Base-by-base conservation (phyloP, 2,113 vertebrate species). In the Progne subis region DNA sequence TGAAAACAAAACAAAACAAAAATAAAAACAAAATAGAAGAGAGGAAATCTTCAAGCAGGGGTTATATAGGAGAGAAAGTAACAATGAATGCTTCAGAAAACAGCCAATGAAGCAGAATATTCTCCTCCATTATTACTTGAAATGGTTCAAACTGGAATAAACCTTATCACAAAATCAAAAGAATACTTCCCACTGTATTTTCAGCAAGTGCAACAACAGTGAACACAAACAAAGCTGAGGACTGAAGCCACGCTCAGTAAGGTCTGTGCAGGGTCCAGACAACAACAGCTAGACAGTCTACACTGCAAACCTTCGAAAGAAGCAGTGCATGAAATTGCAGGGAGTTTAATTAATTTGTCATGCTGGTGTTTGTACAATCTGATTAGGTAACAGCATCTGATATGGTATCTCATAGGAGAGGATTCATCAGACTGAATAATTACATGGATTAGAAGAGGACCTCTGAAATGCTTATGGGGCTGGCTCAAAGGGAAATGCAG, bases 351-450 rank as follows among this genome's bases (percentile, higher is more conserved):
- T 96, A 95, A 95, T 95, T 94, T 81, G 92, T 86, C 86, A 78
- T 88, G 88, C 92, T 92, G 72, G 12, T 84, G 65, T 97, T 95
- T 60, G 83, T 84, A 96, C 88, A 93, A 68, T 93, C 92, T 91
- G 94, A 96, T 93, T 96, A 96, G 69, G 86, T 97, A 97, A 95
- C 86, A 88, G 80, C 76, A 93, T 95, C 86, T 94, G 95, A 94
- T 96, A 82, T 5, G 39, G 85, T 92, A 94, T 86, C 86, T 88
- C 82, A 86, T 8, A 93, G 60, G 56, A 95, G 86, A 93, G 64
- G 52, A 92, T 82, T 94, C 91, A 94, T 93, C 91, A 96, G 89
- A 91, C 82, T 95, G 95, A 93, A 90, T 92, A 97, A 94, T 94
- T 97, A 92, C 80, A 93, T 68, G 91, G 88, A 97, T 92, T 95